These are phyloP conservation scores for Coleophora deauratella DNA, from an alignment of 2,888 invertebrate species.

Conservation along the genomic window DNA sequence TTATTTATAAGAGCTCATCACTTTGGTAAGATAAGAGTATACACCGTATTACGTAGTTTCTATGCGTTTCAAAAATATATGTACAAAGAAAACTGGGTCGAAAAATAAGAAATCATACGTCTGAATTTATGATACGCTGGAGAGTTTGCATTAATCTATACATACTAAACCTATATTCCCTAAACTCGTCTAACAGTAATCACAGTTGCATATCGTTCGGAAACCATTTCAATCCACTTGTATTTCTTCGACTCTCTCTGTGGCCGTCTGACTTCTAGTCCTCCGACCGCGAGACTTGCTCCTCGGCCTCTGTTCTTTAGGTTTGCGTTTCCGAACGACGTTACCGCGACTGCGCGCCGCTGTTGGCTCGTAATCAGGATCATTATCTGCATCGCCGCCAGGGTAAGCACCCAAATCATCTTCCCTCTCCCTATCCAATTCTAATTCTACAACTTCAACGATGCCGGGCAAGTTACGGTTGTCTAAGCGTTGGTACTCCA, in stretches of 20 bases:
- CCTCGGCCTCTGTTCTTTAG: conserved; percentile 46
- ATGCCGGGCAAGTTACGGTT: conserved; percentile 37
- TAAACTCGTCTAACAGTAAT: conserved; percentile 38
- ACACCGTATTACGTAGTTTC: too few relatives aligned
- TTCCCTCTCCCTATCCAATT: conserved; percentile 32
- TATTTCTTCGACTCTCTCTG: conserved; percentile 40
- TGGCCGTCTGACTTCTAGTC: conserved; percentile 55
- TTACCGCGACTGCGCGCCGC: conserved; percentile 57
- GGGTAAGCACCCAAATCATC: conserved; percentile 13
- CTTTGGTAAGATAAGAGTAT: neutral
- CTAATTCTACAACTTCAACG: conserved; percentile 51
- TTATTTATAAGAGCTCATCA: neutral
- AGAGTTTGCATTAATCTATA: too few relatives aligned
- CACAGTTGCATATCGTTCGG: conserved; percentile 45
- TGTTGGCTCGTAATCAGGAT: conserved; percentile 52
- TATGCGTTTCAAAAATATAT: too few relatives aligned
- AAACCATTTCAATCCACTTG: conserved; percentile 39
- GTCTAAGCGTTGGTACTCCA: conserved; percentile 42
- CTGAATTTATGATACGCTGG: conserved; percentile 15
- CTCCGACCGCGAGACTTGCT: conserved; percentile 58
- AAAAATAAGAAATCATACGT: conserved; percentile 12
- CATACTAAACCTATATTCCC: conserved; percentile 28
- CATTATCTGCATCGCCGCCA: conserved; percentile 37
- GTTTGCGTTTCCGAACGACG: conserved; percentile 51
- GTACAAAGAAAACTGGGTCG: neutral